Evolutionary conservation across 2,797 vertebrate genomes (phyloP), one percentile per base, ranked within the genome.

Genomic region (Onychomys arenicola): DNA sequence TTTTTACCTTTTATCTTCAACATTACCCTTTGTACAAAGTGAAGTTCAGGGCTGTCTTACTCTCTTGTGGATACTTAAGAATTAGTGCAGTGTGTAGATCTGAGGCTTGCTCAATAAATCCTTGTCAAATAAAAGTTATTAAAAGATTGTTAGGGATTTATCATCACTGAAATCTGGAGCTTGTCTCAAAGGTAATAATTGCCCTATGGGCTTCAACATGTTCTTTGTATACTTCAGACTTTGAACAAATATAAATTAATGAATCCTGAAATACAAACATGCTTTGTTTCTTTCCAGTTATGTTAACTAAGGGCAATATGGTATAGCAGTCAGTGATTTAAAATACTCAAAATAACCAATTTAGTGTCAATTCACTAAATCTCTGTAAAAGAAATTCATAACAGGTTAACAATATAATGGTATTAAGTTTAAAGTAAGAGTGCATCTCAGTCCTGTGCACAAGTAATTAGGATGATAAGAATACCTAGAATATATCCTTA

Each of bases 41-140:
- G 46, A 78, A 67, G 13, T 75, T 78, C 32, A 63, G 6, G 6
- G n/a, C 12, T 57, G 2, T 65, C 27, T 87, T 69, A 77, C 40
- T 87, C 49, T 81, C 88, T 40, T 85, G 13, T 57, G 43, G 12
- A 43, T 75, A 75, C 14, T 90, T 23, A 92, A 49, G 61, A 93
- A 93, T 88, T 84, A 88, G 83, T 40, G 65, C 10, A 85, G 16
- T 59, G 5, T 90, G 32, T 57, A 63, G 17, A 90, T 14, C 57
- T 92, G 82, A 95, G n/a, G n/a, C 25, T 93, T 89, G 12, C 3
- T 85, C 29, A 40, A 57, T 81, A 77, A 63, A 93, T 88, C 11
- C 93, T 93, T 93, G 29, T 77, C 92, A 76, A 94, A 46, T 82
- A 94, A 91, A 97, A 86, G 19, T 81, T 89, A 63, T 16, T 94